Evolutionary conservation across 2,797 vertebrate genomes (phyloP).

Genomic region (Lutjanus argentimaculatus): DNA sequence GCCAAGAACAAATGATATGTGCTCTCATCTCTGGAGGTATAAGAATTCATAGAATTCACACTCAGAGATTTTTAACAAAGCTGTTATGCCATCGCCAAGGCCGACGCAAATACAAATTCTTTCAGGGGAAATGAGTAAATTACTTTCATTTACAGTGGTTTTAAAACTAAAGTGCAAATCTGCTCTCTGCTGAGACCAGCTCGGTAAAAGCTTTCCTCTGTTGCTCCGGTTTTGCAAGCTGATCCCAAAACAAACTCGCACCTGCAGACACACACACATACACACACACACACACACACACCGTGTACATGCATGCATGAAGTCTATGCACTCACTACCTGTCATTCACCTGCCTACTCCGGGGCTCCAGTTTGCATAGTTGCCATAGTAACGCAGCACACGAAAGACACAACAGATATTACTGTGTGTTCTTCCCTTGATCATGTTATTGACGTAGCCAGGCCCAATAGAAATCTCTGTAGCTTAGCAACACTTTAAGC

Average conservation of each 20-base stretch:
- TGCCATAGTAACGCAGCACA: slow-evolving; percentile 58
- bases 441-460: slow-evolving; percentile 14
- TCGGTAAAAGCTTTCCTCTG: slow-evolving; percentile 51
- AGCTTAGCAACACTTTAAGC: slow-evolving; percentile 37
- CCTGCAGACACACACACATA: slow-evolving; percentile 15
- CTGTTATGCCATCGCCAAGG: slow-evolving; percentile 9
- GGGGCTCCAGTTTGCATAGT: slow-evolving; percentile 50
- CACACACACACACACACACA: neutral
- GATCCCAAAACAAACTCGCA: slow-evolving; percentile 58
- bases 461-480: neutral
- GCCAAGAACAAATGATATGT: slow-evolving; percentile 64
- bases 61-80: slow-evolving; percentile 67
- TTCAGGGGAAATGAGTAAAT: slow-evolving; percentile 69
- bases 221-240: slow-evolving; percentile 28
- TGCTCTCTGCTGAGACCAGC: slow-evolving; percentile 45
- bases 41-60: slow-evolving; percentile 74
- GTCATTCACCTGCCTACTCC: slow-evolving; percentile 57
- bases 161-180: slow-evolving; percentile 66
- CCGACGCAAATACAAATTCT: slow-evolving; percentile 59
- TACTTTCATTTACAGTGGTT: slow-evolving; percentile 63
- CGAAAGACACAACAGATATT: slow-evolving; percentile 10
- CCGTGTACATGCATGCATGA: neutral
- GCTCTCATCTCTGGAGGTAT: slow-evolving; percentile 65
- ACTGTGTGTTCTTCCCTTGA: slow-evolving; percentile 19
- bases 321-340: slow-evolving; percentile 34